Base-by-base conservation (phyloP, 2,888 invertebrate species). In the Agrochola circellaris region DNA sequence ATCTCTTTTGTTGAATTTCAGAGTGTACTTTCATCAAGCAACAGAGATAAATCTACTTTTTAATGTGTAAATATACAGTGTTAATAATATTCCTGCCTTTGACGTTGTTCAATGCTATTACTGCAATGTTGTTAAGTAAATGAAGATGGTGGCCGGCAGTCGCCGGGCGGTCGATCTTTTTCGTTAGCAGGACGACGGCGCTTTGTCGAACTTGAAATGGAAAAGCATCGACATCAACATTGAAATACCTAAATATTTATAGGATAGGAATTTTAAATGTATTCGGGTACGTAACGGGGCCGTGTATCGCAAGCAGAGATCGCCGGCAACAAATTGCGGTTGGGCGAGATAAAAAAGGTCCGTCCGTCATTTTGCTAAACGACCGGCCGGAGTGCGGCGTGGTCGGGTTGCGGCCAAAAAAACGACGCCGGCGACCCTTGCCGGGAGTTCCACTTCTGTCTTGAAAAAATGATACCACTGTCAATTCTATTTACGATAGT, bases 291-390 rank as follows among this genome's bases (percentile, higher is more conserved):
- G 90, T 86, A 91, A 88, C 87, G 82, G 88, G 90, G 88, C 89
- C 90, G 90, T 94, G 94, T 95, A 96, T 96, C 95, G 95, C 94
- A 88, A 91, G 92, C 90, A 91, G 91, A 93, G 94, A 96, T 95
- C 95, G 95, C 92, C 90, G 91, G 93, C 93, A 94, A 94, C 95
- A 95, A 96, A 96, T 96, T 96, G 96, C 95, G 95, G 96, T 95
- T 93, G 93, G 93, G 88, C 91, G 91, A 96, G 95, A 96, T 96
- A 96, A 96, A 96, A 96, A 96, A 95, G 96, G 96, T 95, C 93
- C 94, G 95, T 95, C 93, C 95, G 95, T 95, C 95, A 95, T 96
- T 96, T 95, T 94, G 94, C 92, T 94, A 95, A 95, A 95, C 95
- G 96, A 95, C 93, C 95, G 91, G 91, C 90, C 90, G 88, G 91